Evolutionary conservation across 1,140 invertebrate genomes (phyloP), one percentile per base, ranked within the genome.

Genomic region (Dufourea novaeangliae): DNA sequence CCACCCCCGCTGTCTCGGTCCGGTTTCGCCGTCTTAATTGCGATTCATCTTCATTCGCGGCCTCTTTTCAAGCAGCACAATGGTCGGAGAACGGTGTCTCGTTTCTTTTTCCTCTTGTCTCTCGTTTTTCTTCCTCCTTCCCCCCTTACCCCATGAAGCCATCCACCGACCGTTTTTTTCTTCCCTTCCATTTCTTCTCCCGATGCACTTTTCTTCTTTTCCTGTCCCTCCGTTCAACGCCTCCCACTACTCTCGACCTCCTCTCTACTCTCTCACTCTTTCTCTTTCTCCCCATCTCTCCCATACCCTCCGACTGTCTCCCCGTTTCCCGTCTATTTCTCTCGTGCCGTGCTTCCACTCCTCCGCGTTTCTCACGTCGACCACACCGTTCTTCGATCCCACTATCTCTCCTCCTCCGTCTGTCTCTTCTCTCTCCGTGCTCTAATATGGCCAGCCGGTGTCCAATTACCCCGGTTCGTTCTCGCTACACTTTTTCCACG

Each of bases 371-470:
- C 57, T 41, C 63, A 17, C 63, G 56, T 37, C 61, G 46, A 17
- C 72, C n/a, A n/a, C n/a, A n/a, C n/a, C 59, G 17, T 64, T 66
- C 39, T 29, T 54, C 73, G 71, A 62, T 80, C 73, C 61, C 71
- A 32, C 61, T 73, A 70, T 83, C 82, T n/a, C n/a, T n/a, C n/a
- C n/a, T n/a, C n/a, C n/a, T 71, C 77, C 82, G 76, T 83, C 82
- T 74, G 69, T 82, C 82, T 83, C 46, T n/a, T 82, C 82, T 83
- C 46, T n/a, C 69, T 54, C 63, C 84, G 89, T 86, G 90, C 88
- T 92, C 90, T 91, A 91, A 92, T 91, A 92, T 91, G 88, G 90
- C 90, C 86, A 87, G 87, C 83, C 87, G 88, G 90, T 91, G 83
- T 92, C 90, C 90, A 89, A 91, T 92, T 92, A 91, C 91, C 85